These are phyloP conservation scores for Apodemus agrarius DNA, from an alignment of 2,797 vertebrate species.

Conservation along the genomic window DNA sequence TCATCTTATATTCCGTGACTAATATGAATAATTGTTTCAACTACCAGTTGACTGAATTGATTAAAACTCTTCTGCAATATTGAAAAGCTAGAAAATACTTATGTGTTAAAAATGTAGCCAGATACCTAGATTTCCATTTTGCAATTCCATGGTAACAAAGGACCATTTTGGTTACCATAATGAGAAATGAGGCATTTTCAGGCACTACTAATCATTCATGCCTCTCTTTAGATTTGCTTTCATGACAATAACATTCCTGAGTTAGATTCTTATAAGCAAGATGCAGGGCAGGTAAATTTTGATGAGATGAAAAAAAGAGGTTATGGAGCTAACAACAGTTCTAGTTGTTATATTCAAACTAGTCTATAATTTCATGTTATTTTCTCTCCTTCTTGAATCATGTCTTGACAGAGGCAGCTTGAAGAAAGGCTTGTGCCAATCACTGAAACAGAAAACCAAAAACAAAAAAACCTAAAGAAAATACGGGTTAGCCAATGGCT, in stretches of 20 bases:
- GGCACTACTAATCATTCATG: neutral
- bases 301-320: neutral
- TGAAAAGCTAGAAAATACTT: constrained; percentile 7
- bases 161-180: constrained; percentile 33
- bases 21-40: constrained; percentile 15
- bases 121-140: constrained; percentile 21
- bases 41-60: constrained; percentile 8
- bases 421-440: neutral
- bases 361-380: constrained; percentile 28
- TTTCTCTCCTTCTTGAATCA: neutral
- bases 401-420: constrained; percentile 1
- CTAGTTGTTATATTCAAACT: constrained; percentile 13
- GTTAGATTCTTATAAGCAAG: neutral
- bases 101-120: constrained; percentile 16
- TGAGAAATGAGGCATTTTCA: neutral
- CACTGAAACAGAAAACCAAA: neutral
- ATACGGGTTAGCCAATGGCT: neutral
- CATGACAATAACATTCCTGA: neutral
- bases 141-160: constrained; percentile 31
- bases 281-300: neutral
- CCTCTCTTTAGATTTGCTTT: constrained; percentile 29
- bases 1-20: neutral
- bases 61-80: neutral
- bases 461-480: neutral
- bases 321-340: neutral